Base-by-base conservation (phyloP, 92 coral and sea anemone species). In the Bergia puertoricense region DNA sequence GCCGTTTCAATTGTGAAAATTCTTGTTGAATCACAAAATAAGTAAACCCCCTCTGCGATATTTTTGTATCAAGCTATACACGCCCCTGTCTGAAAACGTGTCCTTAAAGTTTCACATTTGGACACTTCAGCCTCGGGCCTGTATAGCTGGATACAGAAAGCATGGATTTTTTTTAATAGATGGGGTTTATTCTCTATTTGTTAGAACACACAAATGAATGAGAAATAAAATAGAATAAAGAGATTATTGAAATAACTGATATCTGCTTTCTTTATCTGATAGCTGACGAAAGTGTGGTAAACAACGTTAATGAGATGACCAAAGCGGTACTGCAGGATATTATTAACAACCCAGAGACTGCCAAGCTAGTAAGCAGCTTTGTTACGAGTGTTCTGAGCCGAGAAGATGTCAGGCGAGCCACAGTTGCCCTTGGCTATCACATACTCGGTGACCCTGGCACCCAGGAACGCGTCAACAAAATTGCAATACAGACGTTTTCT, bases 251-350 rank as follows among this genome's bases (percentile, higher is more conserved):
- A 22, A 62, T 16, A 7, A 62, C 6, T 62, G 56, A 48, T 4
- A 46, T 4, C 10, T 79, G 38, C 38, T 79, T 54, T 65, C 77
- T 81, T 86, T 8, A 39, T 36, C 41, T 66, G 43, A n/a, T 69
- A 97, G 99, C 98, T 91, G 99, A 97, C 88, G 97, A 97, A 66
- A 94, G 92, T 88, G 99, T 97, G 59, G 89, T 95, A 13, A 93
- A 93, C 43, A 95, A 95, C 57, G 99, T 95, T 5, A 93, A 95
- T 71, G 99, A 91, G 89, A 94, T 97, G 90, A 97, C 99, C 14
- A 94, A 96, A 88, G 94, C 88, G 1, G 98, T 97, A 11, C 79
- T 97, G 14, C 93, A 94, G 88, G 94, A 96, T 46, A 92, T 95
- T 54, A 87, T 96, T 11, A 92, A 88, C 80, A 98, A 97, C 79